These are phyloP conservation scores for Scarus forsteni DNA, from an alignment of 2,797 vertebrate genomes.

Conservation along the genomic window DNA sequence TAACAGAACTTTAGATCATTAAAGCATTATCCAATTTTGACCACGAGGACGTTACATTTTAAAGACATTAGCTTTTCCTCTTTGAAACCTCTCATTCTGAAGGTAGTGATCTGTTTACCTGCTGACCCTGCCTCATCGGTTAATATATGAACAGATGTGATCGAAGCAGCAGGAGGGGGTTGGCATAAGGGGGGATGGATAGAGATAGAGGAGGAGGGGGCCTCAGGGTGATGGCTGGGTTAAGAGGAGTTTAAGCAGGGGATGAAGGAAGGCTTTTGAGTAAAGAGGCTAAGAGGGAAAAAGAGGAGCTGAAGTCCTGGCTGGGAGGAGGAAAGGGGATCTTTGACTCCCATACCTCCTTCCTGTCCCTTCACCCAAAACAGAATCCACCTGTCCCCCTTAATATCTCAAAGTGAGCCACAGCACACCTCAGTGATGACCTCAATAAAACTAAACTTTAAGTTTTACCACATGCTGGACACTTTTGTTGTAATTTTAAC, in stretches of 20 bases:
- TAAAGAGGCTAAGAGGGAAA: constrained; percentile 11
- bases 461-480: too few relatives aligned
- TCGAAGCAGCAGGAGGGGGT: neutral
- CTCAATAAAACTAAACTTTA: too few relatives aligned
- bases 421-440: neutral
- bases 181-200: neutral
- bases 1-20: too few relatives aligned
- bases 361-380: neutral
- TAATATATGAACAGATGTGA: constrained; percentile 11
- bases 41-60: too few relatives aligned
- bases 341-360: neutral
- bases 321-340: neutral
- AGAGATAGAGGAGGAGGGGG: neutral
- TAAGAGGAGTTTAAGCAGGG: constrained; percentile 29
- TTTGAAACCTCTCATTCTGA: too few relatives aligned
- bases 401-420: neutral
- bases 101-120: neutral
- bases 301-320: constrained; percentile 2
- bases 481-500: too few relatives aligned
- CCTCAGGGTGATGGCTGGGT: constrained; percentile 23
- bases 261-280: constrained; percentile 31
- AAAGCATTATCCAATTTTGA: too few relatives aligned
- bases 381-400: neutral
- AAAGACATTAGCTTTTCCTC: too few relatives aligned
- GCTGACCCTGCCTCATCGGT: neutral